Evolutionary conservation across 2,113 vertebrate species (phyloP).

Genomic region (Microcebus jonahi): DNA sequence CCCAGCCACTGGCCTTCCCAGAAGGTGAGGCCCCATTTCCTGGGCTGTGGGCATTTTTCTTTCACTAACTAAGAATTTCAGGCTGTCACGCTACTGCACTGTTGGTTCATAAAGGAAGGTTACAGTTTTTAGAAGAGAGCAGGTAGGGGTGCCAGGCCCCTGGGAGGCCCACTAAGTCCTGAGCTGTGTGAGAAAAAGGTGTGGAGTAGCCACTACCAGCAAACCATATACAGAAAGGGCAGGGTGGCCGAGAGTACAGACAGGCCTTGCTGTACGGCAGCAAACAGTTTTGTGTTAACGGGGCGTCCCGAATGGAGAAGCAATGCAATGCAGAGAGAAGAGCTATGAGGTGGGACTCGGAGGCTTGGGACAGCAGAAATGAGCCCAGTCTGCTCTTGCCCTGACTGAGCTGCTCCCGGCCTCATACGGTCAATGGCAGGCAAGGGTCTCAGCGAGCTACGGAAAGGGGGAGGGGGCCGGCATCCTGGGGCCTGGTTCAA

Average conservation of each 20-base stretch:
- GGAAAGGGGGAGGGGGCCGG: neutral
- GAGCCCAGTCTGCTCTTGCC: neutral
- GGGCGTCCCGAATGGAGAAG: fast-evolving
- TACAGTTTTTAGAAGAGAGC: neutral
- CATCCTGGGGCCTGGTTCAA: neutral
- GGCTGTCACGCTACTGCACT: neutral
- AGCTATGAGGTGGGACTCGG: neutral
- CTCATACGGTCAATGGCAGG: neutral
- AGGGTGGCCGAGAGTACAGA: neutral
- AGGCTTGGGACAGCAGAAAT: neutral
- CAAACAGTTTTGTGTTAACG: neutral
- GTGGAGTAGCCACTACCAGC: neutral
- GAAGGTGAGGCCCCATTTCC: neutral
- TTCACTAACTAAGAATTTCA: neutral
- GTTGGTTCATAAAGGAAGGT: neutral
- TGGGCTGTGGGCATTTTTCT: neutral
- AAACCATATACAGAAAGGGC: neutral
- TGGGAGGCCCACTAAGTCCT: neutral
- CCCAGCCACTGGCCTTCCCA: neutral
- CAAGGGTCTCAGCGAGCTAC: neutral
- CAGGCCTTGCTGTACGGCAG: neutral
- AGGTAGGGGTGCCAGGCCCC: neutral
- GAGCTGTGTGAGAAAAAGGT: neutral
- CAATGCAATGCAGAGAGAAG: neutral
- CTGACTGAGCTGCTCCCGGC: too few relatives aligned